Conservation (phyloP, 2,888 invertebrate species). For the Spisula subtruncata region DNA sequence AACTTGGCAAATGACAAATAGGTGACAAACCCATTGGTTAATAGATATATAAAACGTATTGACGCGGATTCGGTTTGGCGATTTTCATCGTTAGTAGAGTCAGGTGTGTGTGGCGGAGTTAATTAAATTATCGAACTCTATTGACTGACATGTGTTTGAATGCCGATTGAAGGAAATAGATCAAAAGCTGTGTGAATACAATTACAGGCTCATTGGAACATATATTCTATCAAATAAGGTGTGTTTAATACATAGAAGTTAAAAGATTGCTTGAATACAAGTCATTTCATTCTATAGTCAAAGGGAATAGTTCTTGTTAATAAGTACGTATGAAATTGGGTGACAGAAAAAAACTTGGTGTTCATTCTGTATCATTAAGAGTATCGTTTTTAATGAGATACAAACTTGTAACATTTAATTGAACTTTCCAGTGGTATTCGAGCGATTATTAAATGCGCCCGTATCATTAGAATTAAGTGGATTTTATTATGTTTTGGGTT, state of each 20-base stretch:
- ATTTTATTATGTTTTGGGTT: too few relatives aligned
- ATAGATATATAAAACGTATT: constrained; percentile 30
- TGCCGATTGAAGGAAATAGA: constrained; percentile 5
- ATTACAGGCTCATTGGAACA: not conserved
- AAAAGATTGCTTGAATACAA: not conserved
- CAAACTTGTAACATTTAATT: too few relatives aligned
- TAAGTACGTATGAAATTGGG: not conserved
- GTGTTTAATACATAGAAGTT: not conserved
- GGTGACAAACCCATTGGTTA: constrained; percentile 33
- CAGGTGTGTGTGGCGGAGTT: constrained; percentile 21
- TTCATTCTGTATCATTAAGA: not conserved
- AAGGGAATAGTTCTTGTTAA: not conserved
- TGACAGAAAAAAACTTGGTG: not conserved
- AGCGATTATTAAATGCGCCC: too few relatives aligned
- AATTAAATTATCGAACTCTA: constrained; percentile 49
- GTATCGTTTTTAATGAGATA: not conserved
- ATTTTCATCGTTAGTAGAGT: not conserved
- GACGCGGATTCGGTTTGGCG: not conserved
- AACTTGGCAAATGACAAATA: constrained; percentile 33
- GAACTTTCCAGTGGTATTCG: too few relatives aligned
- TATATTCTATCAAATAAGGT: not conserved
- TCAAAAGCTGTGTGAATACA: not conserved
- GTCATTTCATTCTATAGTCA: not conserved
- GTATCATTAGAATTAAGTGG: too few relatives aligned
- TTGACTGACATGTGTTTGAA: not conserved